Conservation (phyloP, 2,797 vertebrate genomes). For the Ceryle rudis region DNA sequence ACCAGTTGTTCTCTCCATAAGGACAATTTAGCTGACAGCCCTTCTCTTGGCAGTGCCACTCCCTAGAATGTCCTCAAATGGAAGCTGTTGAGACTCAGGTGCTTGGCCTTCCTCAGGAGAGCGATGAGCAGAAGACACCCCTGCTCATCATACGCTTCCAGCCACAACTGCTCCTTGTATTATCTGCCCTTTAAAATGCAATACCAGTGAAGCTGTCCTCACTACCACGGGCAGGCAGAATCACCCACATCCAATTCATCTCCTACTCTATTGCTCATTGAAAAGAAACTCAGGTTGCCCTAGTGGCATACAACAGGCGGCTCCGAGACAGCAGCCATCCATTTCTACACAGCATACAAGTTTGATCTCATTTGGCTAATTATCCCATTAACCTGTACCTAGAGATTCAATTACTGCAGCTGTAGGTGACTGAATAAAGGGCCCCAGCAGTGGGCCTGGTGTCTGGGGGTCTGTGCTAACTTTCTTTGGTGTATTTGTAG, state of each 20-base stretch:
- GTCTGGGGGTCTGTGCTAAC: not conserved
- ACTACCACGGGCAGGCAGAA: constrained; percentile 46
- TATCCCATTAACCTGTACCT: constrained; percentile 81
- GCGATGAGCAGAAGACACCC: not conserved
- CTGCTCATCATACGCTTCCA: constrained; percentile 48
- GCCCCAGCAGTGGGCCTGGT: not conserved
- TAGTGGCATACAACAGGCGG: constrained; percentile 41
- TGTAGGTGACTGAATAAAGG: constrained; percentile 75
- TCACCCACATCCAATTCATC: constrained; percentile 67
- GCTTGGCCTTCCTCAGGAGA: constrained; percentile 21
- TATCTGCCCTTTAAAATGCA: constrained; percentile 68
- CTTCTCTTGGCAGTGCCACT: not conserved
- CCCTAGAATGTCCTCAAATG: not conserved
- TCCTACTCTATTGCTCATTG: constrained; percentile 66
- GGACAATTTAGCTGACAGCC: constrained; percentile 26
- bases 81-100: constrained; percentile 47
- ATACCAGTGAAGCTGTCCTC: constrained; percentile 55
- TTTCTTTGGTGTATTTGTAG: not conserved
- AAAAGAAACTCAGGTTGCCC: constrained; percentile 69
- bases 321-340: constrained; percentile 71
- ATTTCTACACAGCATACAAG: constrained; percentile 65
- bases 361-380: constrained; percentile 78
- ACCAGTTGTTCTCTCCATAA: not conserved
- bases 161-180: constrained; percentile 47
- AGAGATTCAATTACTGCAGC: constrained; percentile 75